Percentiles rank a stretch among this genome's conserved stretches.
These are phyloP conservation scores for Cossypha dichroa DNA, from an alignment of 2,797 vertebrate species.

Conservation along the genomic window DNA sequence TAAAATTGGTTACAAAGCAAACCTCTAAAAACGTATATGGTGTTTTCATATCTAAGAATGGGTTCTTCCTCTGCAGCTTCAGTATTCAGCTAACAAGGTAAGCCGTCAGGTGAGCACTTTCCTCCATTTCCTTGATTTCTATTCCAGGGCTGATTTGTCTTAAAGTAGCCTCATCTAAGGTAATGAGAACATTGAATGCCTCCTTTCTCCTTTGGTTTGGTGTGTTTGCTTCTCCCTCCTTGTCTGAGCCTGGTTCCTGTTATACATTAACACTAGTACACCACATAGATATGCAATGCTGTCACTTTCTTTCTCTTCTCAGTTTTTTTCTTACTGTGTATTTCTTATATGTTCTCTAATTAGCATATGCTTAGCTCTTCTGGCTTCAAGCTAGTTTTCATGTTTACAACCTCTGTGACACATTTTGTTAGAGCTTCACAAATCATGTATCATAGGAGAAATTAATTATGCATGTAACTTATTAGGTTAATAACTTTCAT, in stretches of 20 bases:
- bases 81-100: not conserved
- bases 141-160: not conserved
- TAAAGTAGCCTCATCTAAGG: not conserved
- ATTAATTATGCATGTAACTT: constrained; percentile 62
- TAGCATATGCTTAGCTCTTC: constrained; percentile 18
- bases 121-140: not conserved
- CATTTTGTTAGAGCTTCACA: constrained; percentile 31
- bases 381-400: constrained; percentile 51
- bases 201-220: not conserved
- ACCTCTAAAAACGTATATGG: not conserved
- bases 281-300: not conserved
- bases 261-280: not conserved
- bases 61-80: not conserved
- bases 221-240: not conserved
- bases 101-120: not conserved
- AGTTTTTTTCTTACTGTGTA: not conserved
- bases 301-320: not conserved
- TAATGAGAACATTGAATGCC: not conserved
- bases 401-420: constrained; percentile 33
- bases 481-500: constrained; percentile 33
- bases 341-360: constrained; percentile 21
- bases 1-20: not conserved
- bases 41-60: not conserved
- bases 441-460: constrained; percentile 15
- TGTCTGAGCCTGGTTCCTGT: not conserved